These are phyloP conservation scores for Reticulitermes lucifugus DNA, from an alignment of 2,888 invertebrate species.

Conservation along the genomic window DNA sequence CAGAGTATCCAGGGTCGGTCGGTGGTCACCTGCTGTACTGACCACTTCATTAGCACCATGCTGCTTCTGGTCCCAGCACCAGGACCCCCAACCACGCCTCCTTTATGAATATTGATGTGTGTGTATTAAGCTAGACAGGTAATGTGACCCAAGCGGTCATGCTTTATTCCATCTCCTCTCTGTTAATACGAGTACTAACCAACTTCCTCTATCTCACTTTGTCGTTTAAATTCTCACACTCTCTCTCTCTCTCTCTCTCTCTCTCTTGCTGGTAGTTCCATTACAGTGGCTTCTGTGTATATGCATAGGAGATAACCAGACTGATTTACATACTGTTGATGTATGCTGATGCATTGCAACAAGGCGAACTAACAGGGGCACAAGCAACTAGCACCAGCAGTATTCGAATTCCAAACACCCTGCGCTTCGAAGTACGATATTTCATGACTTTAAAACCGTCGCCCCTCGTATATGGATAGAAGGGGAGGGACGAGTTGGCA, in stretches of 20 bases:
- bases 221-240: slow-evolving; percentile 21
- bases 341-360: slow-evolving; percentile 45
- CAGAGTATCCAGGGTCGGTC: not conserved
- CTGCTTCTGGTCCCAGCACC: not conserved
- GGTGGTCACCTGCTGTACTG: slow-evolving; percentile 43
- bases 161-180: slow-evolving; percentile 15
- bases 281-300: slow-evolving; percentile 42
- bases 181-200: too few species aligned
- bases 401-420: slow-evolving; percentile 47
- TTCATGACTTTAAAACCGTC: slow-evolving; percentile 44
- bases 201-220: not conserved
- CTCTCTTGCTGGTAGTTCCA: slow-evolving; percentile 20
- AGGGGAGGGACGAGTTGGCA: not conserved
- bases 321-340: slow-evolving; percentile 48
- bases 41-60: slow-evolving; percentile 50
- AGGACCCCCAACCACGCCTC: slow-evolving; percentile 17
- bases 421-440: slow-evolving; percentile 39
- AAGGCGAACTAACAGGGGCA: slow-evolving; percentile 11
- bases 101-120: slow-evolving; percentile 42
- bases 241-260: not conserved
- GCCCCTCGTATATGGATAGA: not conserved
- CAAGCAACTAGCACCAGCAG: slow-evolving; percentile 11
- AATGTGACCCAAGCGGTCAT: slow-evolving; percentile 29
- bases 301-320: slow-evolving; percentile 42
- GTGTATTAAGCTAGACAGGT: slow-evolving; percentile 32